Evolutionary conservation across 2,888 invertebrate species (phyloP).

Genomic region (Hoplodrina blanda): DNA sequence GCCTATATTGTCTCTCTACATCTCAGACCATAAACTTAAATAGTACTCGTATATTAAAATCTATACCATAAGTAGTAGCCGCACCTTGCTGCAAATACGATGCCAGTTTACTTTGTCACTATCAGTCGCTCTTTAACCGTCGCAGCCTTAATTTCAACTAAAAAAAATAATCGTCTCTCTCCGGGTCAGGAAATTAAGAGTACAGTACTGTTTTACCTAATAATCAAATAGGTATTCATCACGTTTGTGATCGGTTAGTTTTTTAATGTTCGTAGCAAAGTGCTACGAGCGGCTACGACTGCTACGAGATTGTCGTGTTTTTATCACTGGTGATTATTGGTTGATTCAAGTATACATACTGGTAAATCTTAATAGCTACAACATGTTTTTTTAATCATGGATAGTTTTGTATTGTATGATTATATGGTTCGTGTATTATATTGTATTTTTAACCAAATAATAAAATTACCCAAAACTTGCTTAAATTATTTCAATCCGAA

Average conservation of each 20-base stretch:
- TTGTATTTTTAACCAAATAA: not conserved
- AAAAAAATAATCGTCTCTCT: no score
- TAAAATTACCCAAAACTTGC: not conserved
- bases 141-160: no score
- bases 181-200: no score
- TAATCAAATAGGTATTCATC: not conserved
- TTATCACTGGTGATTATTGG: no score
- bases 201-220: not conserved
- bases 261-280: constrained; percentile 26
- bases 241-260: not conserved
- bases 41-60: not conserved
- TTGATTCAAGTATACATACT: no score
- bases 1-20: no score
- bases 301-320: constrained; percentile 21
- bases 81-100: not conserved
- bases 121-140: no score
- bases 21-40: no score
- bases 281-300: constrained; percentile 23
- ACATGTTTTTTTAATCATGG: not conserved
- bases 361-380: not conserved
- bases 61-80: no score
- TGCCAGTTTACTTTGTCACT: not conserved
- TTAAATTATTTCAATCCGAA: not conserved
- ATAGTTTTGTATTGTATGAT: not conserved
- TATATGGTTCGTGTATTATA: not conserved